Evolutionary conservation across 2,113 vertebrate species (phyloP).

Genomic region (Eulemur rufifrons): DNA sequence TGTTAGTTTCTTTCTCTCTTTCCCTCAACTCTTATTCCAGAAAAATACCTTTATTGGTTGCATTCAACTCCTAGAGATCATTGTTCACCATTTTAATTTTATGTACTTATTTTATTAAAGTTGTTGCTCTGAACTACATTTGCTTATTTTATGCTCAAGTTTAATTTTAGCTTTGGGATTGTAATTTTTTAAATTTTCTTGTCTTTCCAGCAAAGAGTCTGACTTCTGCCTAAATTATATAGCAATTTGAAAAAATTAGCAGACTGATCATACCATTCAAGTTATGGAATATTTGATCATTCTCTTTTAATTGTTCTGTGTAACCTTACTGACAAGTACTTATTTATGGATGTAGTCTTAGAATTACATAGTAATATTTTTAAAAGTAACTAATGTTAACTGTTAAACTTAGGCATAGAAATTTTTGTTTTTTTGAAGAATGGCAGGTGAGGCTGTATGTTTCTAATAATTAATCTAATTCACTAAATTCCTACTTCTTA

Average conservation of each 20-base stretch:
- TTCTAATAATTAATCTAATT: slow-evolving; percentile 9
- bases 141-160: neutral
- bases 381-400: neutral
- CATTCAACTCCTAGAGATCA: neutral
- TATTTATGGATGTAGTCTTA: neutral
- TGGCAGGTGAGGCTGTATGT: neutral
- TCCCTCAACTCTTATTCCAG: neutral
- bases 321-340: neutral
- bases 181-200: slow-evolving; percentile 2
- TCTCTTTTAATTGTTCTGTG: neutral
- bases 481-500: neutral
- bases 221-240: slow-evolving; percentile 16
- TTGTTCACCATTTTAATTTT: slow-evolving; percentile 5
- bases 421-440: neutral
- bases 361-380: neutral
- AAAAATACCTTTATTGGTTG: neutral
- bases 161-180: slow-evolving; percentile 32
- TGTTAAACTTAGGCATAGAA: neutral
- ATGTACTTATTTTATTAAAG: slow-evolving; percentile 36
- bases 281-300: neutral
- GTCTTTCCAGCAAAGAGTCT: slow-evolving; percentile 21
- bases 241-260: neutral
- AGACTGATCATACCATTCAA: neutral
- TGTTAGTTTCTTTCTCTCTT: neutral
- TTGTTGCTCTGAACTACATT: neutral